Base-by-base conservation (phyloP, 2,797 vertebrate genomes). In the Poeciliopsis turneri region DNA sequence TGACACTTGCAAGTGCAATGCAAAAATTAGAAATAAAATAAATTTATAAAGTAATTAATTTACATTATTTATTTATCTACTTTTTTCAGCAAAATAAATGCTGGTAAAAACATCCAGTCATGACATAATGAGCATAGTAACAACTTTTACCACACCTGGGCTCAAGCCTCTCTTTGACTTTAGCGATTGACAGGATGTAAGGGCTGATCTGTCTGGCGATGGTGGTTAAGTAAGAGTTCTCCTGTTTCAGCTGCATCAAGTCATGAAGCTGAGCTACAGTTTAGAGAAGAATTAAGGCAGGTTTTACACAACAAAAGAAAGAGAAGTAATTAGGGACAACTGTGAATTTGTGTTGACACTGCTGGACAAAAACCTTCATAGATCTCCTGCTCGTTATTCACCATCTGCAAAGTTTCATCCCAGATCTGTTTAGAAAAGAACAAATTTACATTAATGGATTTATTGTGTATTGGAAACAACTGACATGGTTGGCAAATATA, bases 121-220 rank as follows among this genome's bases (percentile, higher is more conserved):
- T 76, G 18, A 41, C 55, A 77, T 45, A 59, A 13, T n/a, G 23
- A n/a, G 39, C 39, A 46, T 43, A n/a, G 20, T 7, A 15, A 68
- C 9, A 43, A 15, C 64, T n/a, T 76, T 80, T 72, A 75, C 69
- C 30, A 4, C 84, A 98, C 98, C 97, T 98, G 92, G 97, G 97
- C 91, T 98, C 97, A 30, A 99, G 95, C 2, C 96, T 92, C 90
- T 99, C 97, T 89, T 97, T 98, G 87, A 99, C 98, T 87, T 97
- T 98, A 84, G 97, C 97, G 0, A 99, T 98, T 85, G 98, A 99
- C 83, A 94, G 91, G 81, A 98, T 95, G 3, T 99, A 99, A 5
- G 97, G 98, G 0, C 94, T 96, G 13, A 98, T 99, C 92, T 99
- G 98, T 79, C 94, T 95, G 90, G 98, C 91, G 82, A 99, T 97